Base-by-base conservation (phyloP, 2,797 vertebrate species). In the Pangasius djambal region DNA sequence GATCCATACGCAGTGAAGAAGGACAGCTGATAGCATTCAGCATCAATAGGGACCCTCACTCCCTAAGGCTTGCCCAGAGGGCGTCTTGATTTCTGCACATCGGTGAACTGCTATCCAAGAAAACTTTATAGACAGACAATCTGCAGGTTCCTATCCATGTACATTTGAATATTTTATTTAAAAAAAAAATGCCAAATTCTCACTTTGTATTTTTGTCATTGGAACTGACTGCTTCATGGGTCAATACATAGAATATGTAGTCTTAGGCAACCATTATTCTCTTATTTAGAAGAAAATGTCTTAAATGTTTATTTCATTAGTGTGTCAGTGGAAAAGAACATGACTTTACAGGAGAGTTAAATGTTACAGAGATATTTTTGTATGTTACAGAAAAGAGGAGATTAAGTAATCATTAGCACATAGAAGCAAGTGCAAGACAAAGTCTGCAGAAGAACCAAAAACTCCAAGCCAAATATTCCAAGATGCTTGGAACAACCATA, bases 51-150 rank as follows among this genome's bases (percentile, higher is more conserved):
- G 52, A 81, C 63, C 52, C 72, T 85, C 4, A 67, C 13, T 85
- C 74, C 74, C 88, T 78, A 28, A 83, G 70, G 57, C 37, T 40
- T 72, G 69, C 52, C 52, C 70, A 72, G 70, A 75, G 69, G 70
- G n/a, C 16, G 1, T 61, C 52, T 74, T 44, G 9, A 61, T 83
- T 88, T 84, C 57, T 28, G 16, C 37, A 50, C 37, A 63, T 22
- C 1, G 12, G 15, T 40, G 57, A 83, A 61, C 34, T 63, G 34
- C 16, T 74, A 83, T 48, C 28, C 28, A 67, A 44, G 9, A 84
- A 84, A 84, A 65, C 40, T 44, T 83, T 44, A 84, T 8, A 67
- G 57, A 44, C 13, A 44, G 55, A 63, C 6, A 59, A 34, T 83
- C 16, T 65, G 25, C 40, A 31, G 28, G 6, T 67, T 84, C 1